Base-by-base conservation (phyloP, 1,140 invertebrate genomes). In the Lethocerus indicus region DNA sequence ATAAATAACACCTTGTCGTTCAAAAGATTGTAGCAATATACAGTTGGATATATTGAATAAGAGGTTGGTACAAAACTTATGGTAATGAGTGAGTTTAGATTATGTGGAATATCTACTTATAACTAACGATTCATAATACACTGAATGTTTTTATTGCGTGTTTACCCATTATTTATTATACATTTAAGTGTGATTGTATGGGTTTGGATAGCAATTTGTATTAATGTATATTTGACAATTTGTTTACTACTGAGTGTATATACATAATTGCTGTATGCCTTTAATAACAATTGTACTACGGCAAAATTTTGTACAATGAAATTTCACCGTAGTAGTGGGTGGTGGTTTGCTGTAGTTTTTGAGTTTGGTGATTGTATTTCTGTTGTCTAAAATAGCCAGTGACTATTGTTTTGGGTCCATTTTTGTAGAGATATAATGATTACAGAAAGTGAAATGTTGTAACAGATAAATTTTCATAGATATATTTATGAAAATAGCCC, bases 181-280 rank as follows among this genome's bases (percentile, higher is more conserved):
- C 28, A 47, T 36, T 29, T 27, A 46, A 51, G 51, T 52, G 51
- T 52, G 50, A 47, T 39, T 52, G 50, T 52, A 52, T 52, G 51
- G 51, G 50, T 41, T 52, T 52, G 51, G 45, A 52, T 52, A 52
- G 51, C 35, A 28, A 52, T 39, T 46, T 42, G 37, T 52, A 48
- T 52, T 52, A 32, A 52, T 52, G 51, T 52, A 52, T 52, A 52
- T 48, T 52, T 52, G 32, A 52, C 37, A 14, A 42, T 48, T 45
- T 52, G 39, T 43, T 51, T 37, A 36, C 43, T 47, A 48, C 36
- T 52, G 51, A 48, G 45, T 52, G 51, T 52, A 52, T 52, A 48
- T 48, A 52, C 29, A 44, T 47, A 47, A 47, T 42, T 47, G 45
- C 51, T 47, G 51, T 48, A 41, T 52, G 51, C 51, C 40, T 23